Percentiles rank a stretch among this genome's conserved stretches.
phyloP scores from a whole-genome alignment of 2,888 invertebrate genomes.

The Rhynchonema sp. region DNA sequence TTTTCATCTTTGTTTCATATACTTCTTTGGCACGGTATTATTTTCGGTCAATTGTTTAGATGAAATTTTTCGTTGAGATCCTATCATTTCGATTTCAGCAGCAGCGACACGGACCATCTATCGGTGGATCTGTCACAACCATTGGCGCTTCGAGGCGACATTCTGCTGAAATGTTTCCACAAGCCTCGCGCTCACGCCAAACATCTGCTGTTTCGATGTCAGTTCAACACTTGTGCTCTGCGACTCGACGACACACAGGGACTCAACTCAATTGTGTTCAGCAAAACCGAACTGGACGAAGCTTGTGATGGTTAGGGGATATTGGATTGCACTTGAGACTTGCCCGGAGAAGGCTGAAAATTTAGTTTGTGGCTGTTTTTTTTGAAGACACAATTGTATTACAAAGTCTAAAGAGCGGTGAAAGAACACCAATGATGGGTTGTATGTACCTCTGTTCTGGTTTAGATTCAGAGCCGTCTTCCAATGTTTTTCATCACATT shows the following conservation, averaged over 20 bases:
- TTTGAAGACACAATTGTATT: no score
- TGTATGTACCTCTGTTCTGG: no score
- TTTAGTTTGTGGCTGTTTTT: no score
- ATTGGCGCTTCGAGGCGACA: constrained; percentile 62
- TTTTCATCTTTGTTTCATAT: constrained; percentile 5
- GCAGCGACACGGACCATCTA: neutral
- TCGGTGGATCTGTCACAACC: constrained; percentile 8
- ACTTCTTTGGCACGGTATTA: no score
- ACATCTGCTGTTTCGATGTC: constrained; percentile 60
- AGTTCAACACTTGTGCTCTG: constrained; percentile 85
- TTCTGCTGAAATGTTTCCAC: constrained; percentile 72
- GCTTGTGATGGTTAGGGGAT: constrained; percentile 48
- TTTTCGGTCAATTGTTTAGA: constrained; percentile 6
- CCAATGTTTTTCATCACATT: no score
- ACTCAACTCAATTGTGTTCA: constrained; percentile 61
- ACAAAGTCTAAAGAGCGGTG: no score
- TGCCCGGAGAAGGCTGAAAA: no score
- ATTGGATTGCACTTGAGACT: no score
- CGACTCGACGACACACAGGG: constrained; percentile 28
- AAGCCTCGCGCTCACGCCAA: constrained; percentile 34
- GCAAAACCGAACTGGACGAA: constrained; percentile 63
- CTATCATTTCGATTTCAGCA: constrained; percentile 37
- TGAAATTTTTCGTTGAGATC: constrained; percentile 65
- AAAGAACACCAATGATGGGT: no score
- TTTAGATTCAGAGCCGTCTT: no score